Evolutionary conservation across 2,113 vertebrate species (phyloP), one percentile per base, ranked within the genome.

Genomic region (Mormyrus lacerda): DNA sequence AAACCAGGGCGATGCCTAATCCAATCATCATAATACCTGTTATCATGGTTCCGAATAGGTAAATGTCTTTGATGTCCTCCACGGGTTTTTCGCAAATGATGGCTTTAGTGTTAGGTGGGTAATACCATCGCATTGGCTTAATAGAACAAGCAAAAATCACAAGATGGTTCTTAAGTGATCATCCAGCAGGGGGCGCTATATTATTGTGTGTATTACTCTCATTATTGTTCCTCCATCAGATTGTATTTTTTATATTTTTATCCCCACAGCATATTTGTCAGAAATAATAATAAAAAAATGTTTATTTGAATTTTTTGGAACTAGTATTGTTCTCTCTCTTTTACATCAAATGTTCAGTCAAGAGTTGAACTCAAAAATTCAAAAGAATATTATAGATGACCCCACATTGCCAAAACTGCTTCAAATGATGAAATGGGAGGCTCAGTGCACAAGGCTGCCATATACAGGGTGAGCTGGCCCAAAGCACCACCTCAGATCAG

Each of bases 331-430:
- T 65, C n/a, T n/a, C 9, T 65, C 9, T 11, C 73, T 65, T 92
- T 9, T 87, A 0, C 91, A 21, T 39, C 27, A n/a, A 65, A 97
- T 97, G 89, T 97, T 98, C 94, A 90, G 96, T 89, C 95, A 96
- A 47, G 97, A 97, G 91, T 93, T 97, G 87, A 95, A 96, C 90
- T 90, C 94, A 21, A 97, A 96, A 91, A 93, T 97, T 91, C 95
- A 97, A 91, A 97, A 96, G 92, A 96, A 97, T 91, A 92, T 94
- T 89, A 96, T 93, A 92, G 95, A 96, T 90, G 94, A 94, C 90
- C 94, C 94, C 9, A 90, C 90, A 0, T 88, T 96, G 39, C 93
- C 94, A 73, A 97, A 96, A 93, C 97, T 95, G 90, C 90, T 90
- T 17, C 97, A 95, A 94, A 94, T 89, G 15, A 91, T 48, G 89